These are phyloP conservation scores for Nyctibius bracteatus DNA, from an alignment of 2,113 vertebrate genomes.

Conservation along the genomic window DNA sequence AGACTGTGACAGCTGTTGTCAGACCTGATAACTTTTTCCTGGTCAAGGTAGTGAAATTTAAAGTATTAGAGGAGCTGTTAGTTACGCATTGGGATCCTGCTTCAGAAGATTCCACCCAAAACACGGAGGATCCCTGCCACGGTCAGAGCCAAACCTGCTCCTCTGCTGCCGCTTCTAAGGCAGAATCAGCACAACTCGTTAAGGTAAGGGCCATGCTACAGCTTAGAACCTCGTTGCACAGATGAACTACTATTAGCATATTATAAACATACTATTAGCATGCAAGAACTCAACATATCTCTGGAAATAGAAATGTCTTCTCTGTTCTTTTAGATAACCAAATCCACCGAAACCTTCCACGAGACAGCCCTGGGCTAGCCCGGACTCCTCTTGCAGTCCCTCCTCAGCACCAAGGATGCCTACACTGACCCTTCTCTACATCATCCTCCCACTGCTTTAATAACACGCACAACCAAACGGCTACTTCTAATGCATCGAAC, in stretches of 20 bases:
- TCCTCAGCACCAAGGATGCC: neutral
- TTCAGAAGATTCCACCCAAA: neutral
- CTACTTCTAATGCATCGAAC: neutral
- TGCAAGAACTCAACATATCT: neutral
- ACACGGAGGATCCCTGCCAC: neutral
- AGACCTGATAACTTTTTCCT: fast-evolving
- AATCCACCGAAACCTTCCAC: neutral
- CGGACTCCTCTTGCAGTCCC: neutral
- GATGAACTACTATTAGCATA: neutral
- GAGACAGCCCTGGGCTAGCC: neutral
- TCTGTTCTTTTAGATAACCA: neutral
- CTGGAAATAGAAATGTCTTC: neutral
- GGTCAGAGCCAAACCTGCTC: neutral
- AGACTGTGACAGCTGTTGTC: neutral
- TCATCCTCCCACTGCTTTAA: neutral
- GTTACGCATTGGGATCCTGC: fast-evolving
- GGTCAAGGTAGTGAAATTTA: neutral
- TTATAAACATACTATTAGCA: neutral
- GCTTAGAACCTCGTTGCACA: too few species aligned
- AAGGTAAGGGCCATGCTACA: fast-evolving
- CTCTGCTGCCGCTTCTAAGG: neutral
- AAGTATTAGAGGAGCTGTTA: too few species aligned
- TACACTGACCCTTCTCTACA: fast-evolving
- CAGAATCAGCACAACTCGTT: neutral
- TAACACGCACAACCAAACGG: neutral